Conservation (phyloP, 2,113 vertebrate genomes). For the Chelonoidis abingdonii region DNA sequence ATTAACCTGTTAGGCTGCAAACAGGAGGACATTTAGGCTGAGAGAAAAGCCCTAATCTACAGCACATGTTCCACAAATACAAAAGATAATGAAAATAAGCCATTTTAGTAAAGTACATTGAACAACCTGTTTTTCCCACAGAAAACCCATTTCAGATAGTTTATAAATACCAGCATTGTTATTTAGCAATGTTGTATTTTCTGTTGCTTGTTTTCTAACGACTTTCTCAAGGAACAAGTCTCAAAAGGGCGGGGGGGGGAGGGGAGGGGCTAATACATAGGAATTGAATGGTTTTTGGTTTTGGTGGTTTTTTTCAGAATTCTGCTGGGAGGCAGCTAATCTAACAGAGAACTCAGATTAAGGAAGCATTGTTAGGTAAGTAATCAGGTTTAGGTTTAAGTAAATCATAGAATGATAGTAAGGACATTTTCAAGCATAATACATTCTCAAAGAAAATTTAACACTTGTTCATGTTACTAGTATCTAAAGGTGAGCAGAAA, state of each 20-base stretch:
- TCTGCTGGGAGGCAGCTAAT: neutral
- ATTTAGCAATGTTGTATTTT: neutral
- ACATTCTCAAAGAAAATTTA: neutral
- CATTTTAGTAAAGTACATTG: neutral
- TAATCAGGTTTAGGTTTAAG: neutral
- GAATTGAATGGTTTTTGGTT: neutral
- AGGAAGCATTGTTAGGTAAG: too few relatives aligned
- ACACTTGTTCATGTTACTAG: neutral
- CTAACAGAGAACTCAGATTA: neutral
- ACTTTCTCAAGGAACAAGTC: neutral
- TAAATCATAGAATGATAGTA: neutral
- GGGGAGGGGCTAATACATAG: too few relatives aligned
- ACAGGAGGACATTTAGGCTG: neutral
- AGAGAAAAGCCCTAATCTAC: neutral
- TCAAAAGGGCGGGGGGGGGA: neutral
- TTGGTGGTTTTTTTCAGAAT: neutral
- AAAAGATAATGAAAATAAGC: neutral
- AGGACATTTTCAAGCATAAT: neutral
- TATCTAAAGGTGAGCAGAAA: neutral
- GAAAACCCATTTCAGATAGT: neutral
- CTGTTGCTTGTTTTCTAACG: neutral
- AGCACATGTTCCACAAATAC: neutral
- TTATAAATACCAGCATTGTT: too few relatives aligned
- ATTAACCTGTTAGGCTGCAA: neutral
- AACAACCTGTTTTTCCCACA: neutral